Evolutionary conservation across 2,888 invertebrate genomes (phyloP).

Genomic region (Sinotaia quadrata): DNA sequence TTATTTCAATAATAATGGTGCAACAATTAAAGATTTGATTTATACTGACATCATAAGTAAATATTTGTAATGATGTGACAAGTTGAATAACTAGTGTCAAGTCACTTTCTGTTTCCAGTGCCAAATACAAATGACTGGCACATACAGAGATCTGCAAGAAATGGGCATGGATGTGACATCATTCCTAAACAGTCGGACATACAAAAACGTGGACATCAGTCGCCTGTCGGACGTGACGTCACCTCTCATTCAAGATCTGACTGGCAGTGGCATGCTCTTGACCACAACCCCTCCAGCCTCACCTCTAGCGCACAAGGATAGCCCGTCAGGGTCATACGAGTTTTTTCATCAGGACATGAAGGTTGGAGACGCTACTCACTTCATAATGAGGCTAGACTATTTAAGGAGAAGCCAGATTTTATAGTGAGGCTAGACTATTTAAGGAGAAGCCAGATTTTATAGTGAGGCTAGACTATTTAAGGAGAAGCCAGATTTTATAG

Average conservation of each 20-base stretch:
- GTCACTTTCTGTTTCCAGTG: conserved; percentile 33
- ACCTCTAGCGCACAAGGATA: conserved; percentile 39
- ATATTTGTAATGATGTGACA: no score
- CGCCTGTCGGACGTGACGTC: conserved; percentile 33
- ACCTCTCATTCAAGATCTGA: conserved; percentile 42
- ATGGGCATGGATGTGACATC: conserved; percentile 44
- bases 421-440: no score
- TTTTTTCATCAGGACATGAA: conserved; percentile 23
- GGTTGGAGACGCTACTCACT: no score
- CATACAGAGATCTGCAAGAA: conserved; percentile 44
- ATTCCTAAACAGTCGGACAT: conserved; percentile 40
- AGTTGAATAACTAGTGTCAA: no score
- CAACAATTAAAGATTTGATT: no score
- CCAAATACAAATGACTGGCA: conserved; percentile 40
- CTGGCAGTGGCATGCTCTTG: conserved; percentile 26
- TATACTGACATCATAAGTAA: no score
- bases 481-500: no score
- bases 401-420: no score
- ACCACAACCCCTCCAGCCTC: conserved; percentile 33
- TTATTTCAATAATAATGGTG: no score
- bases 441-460: no score
- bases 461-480: no score
- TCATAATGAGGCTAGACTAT: no score
- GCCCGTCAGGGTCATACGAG: conserved; percentile 37
- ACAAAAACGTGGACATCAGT: conserved; percentile 37